Base-by-base conservation (phyloP, 2,113 vertebrate genomes). In the Corythornis vintsioides region DNA sequence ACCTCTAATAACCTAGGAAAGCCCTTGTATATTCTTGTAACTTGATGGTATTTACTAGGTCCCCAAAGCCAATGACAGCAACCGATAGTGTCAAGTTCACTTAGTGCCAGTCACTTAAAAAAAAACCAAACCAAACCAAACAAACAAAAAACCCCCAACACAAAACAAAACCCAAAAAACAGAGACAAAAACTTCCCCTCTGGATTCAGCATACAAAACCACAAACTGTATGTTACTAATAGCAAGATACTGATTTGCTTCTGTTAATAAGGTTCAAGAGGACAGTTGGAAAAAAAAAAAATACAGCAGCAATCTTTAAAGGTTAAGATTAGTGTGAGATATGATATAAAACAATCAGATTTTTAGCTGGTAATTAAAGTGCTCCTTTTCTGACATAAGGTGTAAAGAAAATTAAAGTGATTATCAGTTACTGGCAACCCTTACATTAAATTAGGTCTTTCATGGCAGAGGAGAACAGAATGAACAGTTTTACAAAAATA, bases 401-500 rank as follows among this genome's bases (percentile, higher is more conserved):
- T 95, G 94, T 92, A 97, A 97, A 97, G 93, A 96, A 97, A 97
- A 96, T 89, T 90, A 97, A 96, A 97, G 94, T 97, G 95, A 96
- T 95, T 92, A 96, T 95, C 96, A 97, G 95, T 96, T 97, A 97
- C 96, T 97, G 98, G 97, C 97, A 97, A 97, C 91, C 93, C 95
- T 96, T 95, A 94, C 90, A 95, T 96, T 79, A 73, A 83, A 94
- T 96, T 97, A 97, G 94, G 85, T 96, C 91, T 96, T 97, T 97
- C 82, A 96, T 97, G 97, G 97, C 96, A 97, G 96, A 97, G 97
- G 97, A 97, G 97, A 97, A 98, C 96, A 97, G 96, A 95, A 97
- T 85, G 96, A 97, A 97, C 92, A 97, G 89, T 94, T 95, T 97
- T 98, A 98, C 96, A 98, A 98, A 98, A 98, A 98, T 98, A 98